A percentile compares a stretch with the other conserved stretches of the same genome.
Conservation (phyloP, 1,140 invertebrate species). For the Camponotus floridanus region DNA sequence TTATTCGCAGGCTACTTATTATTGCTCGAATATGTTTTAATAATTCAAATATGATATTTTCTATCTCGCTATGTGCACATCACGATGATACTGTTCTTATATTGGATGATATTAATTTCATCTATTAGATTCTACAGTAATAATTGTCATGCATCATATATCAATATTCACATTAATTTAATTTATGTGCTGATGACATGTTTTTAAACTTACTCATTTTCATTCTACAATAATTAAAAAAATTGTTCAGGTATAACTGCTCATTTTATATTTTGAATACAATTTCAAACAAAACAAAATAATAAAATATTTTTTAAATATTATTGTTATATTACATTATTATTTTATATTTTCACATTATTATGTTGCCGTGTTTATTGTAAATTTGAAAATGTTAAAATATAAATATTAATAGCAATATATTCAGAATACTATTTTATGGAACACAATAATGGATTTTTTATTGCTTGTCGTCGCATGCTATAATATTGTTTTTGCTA, state of each 20-base stretch:
- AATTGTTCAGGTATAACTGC: not conserved
- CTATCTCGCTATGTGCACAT: not conserved
- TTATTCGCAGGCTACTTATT: not conserved
- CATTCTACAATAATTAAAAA: not conserved
- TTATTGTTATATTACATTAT: not conserved
- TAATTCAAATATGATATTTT: slow-evolving; percentile 5
- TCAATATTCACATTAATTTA: not conserved
- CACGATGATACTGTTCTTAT: not conserved
- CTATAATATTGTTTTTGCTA: slow-evolving; percentile 29
- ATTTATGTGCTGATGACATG: not conserved
- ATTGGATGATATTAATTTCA: slow-evolving; percentile 23
- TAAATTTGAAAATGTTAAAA: not conserved
- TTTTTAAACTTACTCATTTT: not conserved
- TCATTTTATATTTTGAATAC: not conserved
- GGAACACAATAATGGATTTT: not conserved
- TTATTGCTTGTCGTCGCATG: not conserved
- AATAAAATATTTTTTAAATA: not conserved
- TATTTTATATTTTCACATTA: not conserved
- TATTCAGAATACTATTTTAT: not conserved
- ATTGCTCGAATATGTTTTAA: slow-evolving; percentile 1
- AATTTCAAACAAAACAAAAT: not conserved
- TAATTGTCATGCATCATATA: not conserved
- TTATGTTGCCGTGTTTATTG: not conserved
- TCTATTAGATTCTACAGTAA: not conserved
- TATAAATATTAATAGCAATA: not conserved